Conservation (phyloP, 2,113 vertebrate genomes). For the Malurus alboscapulatus region DNA sequence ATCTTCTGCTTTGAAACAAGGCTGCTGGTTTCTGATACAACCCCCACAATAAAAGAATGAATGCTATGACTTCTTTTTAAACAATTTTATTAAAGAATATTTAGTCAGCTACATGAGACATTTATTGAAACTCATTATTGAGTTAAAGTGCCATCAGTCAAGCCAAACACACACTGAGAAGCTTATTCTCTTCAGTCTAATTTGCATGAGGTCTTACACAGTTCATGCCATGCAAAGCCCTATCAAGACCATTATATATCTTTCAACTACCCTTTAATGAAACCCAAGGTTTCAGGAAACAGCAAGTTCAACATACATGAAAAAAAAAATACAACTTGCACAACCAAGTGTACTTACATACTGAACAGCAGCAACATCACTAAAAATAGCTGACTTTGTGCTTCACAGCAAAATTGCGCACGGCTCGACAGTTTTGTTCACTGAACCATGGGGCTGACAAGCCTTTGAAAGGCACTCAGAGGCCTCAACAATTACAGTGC, state of each 20-base stretch:
- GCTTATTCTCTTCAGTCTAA: neutral
- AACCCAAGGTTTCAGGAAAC: neutral
- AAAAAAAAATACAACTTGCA: neutral
- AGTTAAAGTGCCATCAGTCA: slow-evolving; percentile 30
- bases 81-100: slow-evolving; percentile 36
- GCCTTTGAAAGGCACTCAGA: neutral
- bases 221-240: neutral
- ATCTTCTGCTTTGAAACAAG: neutral
- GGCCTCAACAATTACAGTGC: neutral
- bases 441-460: neutral
- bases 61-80: neutral
- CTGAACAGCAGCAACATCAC: neutral
- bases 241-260: neutral
- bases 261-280: neutral
- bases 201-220: neutral
- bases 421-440: neutral
- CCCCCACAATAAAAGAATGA: neutral
- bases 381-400: neutral
- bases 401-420: neutral
- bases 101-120: neutral
- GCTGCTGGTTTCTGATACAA: neutral
- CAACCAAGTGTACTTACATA: neutral
- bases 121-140: neutral
- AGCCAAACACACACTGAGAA: neutral
- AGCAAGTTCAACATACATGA: neutral